Conservation (phyloP, 92 coral and sea anemone species). For the Hydrozoanthus gracilis region DNA sequence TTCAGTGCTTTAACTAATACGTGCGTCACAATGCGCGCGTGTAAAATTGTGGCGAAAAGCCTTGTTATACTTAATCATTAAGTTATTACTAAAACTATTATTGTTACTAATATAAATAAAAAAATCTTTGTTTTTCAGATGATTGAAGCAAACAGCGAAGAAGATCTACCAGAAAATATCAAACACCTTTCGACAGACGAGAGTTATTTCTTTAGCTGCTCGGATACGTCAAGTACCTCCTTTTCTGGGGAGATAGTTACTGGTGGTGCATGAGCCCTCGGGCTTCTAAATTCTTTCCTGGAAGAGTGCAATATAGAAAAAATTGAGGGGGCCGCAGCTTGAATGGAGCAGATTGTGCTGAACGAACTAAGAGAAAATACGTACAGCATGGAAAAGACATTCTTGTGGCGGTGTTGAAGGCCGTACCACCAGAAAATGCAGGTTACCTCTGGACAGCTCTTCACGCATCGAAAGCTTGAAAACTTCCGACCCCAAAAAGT, state of each 20-base stretch:
- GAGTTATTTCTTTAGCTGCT: neutral
- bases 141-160: no score
- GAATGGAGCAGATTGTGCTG: conserved; percentile 40
- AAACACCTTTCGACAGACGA: neutral
- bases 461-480: conserved; percentile 41
- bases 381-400: conserved; percentile 26
- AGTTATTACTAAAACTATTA: no score
- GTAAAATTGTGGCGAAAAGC: no score
- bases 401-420: no score
- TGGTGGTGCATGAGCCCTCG: neutral
- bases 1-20: no score
- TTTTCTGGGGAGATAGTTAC: neutral
- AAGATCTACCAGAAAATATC: neutral
- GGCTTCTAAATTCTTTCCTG: neutral
- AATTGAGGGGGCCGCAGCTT: neutral
- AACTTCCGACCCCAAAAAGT: no score
- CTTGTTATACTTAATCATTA: no score
- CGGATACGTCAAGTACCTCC: neutral
- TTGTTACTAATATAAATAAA: no score
- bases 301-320: neutral
- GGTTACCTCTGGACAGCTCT: conserved; percentile 45
- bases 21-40: no score
- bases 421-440: conserved; percentile 48
- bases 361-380: conserved; percentile 30
- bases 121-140: no score